A percentile compares a stretch with the other conserved stretches of the same genome.
Conservation (phyloP, 2,113 vertebrate species). For the Clinocottus analis region DNA sequence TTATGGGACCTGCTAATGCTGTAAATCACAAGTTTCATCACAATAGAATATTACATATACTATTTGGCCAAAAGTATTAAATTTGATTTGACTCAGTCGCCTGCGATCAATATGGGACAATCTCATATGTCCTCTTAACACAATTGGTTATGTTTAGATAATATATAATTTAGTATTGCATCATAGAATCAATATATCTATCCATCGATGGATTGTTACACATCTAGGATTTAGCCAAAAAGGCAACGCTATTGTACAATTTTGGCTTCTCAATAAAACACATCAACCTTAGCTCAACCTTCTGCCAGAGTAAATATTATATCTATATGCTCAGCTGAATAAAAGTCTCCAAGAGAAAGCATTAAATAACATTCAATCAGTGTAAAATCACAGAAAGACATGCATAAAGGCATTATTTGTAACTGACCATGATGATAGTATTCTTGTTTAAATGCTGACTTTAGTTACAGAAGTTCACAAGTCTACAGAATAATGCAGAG, state of each 20-base stretch:
- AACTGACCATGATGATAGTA: not conserved
- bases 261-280: not conserved
- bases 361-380: not conserved
- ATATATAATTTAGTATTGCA: no score
- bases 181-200: no score
- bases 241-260: no score
- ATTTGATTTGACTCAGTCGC: no score
- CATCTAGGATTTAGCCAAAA: no score
- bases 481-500: not conserved
- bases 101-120: not conserved
- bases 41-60: not conserved
- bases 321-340: no score
- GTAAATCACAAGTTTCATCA: not conserved
- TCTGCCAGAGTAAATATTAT: not conserved
- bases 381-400: not conserved
- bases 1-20: not conserved
- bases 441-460: not conserved
- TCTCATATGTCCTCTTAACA: no score
- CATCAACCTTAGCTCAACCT: not conserved
- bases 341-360: no score
- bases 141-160: no score
- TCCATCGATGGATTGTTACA: no score
- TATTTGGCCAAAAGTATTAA: no score
- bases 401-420: not conserved
- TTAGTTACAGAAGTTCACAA: not conserved